Percentiles rank a stretch among this genome's conserved stretches.
Evolutionary conservation across 2,113 vertebrate species (phyloP).

Genomic region (Ramphastos sulfuratus): DNA sequence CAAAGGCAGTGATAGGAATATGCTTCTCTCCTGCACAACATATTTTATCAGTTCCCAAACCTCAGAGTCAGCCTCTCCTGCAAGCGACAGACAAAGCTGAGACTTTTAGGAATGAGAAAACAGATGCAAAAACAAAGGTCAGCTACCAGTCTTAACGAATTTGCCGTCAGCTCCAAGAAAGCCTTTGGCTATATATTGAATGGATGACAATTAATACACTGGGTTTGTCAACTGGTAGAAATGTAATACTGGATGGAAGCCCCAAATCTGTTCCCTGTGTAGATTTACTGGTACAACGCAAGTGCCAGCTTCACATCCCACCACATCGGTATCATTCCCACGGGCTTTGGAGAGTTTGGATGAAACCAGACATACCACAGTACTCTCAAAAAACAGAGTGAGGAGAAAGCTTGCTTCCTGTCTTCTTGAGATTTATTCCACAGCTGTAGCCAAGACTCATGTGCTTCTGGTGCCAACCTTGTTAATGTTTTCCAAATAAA

Average conservation of each 20-base stretch:
- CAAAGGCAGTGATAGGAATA: not conserved
- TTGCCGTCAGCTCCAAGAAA: not conserved
- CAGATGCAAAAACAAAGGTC: conserved; percentile 7
- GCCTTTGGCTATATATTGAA: not conserved
- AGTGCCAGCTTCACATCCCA: not conserved
- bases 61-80: not conserved
- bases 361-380: not conserved
- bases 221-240: not conserved
- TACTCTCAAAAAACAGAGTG: not conserved
- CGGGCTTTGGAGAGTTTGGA: not conserved
- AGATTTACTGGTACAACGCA: not conserved
- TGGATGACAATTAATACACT: not conserved
- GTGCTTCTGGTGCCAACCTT: not conserved
- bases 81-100: not conserved
- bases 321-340: not conserved
- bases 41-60: not conserved
- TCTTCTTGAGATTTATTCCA: not conserved
- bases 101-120: conserved; percentile 7
- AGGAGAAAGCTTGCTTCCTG: not conserved
- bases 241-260: not conserved
- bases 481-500: not conserved
- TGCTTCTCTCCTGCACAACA: not conserved
- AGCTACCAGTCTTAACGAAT: not conserved
- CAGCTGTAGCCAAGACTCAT: not conserved
- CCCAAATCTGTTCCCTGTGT: not conserved